Conservation (phyloP, 2,113 vertebrate species). For the Petromus typicus region DNA sequence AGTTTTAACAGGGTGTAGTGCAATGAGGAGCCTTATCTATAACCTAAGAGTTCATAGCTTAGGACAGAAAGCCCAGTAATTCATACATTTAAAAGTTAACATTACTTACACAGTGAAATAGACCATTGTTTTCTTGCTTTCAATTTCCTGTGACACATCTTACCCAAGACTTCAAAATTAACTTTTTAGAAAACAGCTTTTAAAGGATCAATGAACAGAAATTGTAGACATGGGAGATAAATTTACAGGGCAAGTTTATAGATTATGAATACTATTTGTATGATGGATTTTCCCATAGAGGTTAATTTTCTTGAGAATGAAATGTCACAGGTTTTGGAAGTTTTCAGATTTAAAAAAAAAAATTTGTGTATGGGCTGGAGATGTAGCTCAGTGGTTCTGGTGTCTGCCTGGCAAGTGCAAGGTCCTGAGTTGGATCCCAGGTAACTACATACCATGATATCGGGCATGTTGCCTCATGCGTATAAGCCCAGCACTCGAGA, state of each 20-base stretch:
- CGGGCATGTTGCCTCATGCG: too few species aligned
- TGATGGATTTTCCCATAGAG: not conserved
- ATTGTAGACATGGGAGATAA: not conserved
- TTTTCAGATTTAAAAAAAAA: too few species aligned
- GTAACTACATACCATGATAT: too few species aligned
- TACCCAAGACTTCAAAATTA: not conserved
- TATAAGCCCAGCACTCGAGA: too few species aligned
- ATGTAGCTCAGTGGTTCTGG: too few species aligned
- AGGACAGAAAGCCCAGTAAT: not conserved
- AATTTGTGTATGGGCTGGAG: too few species aligned
- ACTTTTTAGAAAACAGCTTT: not conserved
- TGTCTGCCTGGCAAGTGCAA: too few species aligned
- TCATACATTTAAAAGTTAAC: not conserved
- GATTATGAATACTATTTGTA: not conserved
- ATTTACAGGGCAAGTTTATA: not conserved
- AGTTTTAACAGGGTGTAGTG: not conserved
- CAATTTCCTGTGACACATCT: not conserved
- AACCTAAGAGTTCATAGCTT: not conserved
- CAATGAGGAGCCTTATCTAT: not conserved
- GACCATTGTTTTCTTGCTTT: slow-evolving; percentile 6
- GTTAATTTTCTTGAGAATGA: not conserved
- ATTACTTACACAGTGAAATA: not conserved
- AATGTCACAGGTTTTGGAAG: not conserved
- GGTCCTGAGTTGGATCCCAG: too few species aligned
- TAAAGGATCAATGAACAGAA: not conserved